Percentiles rank a stretch among this genome's conserved stretches.
These are phyloP conservation scores for Charina bottae DNA, from an alignment of 2,113 vertebrate species.

Conservation along the genomic window DNA sequence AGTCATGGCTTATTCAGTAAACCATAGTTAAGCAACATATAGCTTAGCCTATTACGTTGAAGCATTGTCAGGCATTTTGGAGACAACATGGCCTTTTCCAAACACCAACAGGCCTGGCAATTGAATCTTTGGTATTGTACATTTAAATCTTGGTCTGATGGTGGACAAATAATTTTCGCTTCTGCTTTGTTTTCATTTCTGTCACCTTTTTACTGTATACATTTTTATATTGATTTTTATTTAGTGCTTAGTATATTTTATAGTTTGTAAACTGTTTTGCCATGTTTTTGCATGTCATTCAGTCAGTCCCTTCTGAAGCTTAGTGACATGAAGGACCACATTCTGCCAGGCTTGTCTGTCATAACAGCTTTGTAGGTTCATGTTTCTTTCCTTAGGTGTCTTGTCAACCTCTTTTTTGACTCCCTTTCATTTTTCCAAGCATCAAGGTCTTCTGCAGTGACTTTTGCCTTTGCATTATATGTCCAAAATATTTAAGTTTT, in stretches of 20 bases:
- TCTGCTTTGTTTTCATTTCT: not conserved
- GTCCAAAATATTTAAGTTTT: not conserved
- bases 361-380: not conserved
- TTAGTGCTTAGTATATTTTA: too few relatives aligned
- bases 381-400: not conserved
- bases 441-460: not conserved
- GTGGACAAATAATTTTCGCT: not conserved
- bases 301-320: not conserved
- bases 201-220: not conserved
- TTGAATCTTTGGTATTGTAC: not conserved
- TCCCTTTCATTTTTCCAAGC: not conserved
- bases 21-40: not conserved
- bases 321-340: not conserved
- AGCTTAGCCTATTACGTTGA: not conserved
- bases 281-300: not conserved
- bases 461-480: not conserved
- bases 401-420: not conserved
- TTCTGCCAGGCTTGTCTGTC: not conserved
- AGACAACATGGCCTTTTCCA: not conserved
- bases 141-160: not conserved
- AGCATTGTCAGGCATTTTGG: not conserved
- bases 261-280: not conserved
- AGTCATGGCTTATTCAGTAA: not conserved
- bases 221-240: not conserved
- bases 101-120: not conserved